A percentile compares a stretch with the other conserved stretches of the same genome.
These are phyloP conservation scores for Aplidium turbinatum DNA, from an alignment of 23 tunicate species.

Conservation along the genomic window DNA sequence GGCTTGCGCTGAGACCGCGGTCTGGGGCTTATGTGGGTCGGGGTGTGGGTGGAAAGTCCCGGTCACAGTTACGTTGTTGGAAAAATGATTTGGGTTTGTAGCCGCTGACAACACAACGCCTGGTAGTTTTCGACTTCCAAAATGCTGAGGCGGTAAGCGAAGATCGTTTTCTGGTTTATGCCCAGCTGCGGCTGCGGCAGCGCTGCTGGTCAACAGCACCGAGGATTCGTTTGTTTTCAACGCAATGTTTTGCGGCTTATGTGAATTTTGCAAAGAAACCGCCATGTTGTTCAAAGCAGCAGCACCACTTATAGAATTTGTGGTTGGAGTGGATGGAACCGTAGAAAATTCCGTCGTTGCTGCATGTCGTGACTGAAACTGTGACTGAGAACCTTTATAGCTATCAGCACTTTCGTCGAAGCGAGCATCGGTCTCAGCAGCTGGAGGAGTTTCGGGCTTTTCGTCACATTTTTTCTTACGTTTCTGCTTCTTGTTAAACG, in stretches of 20 bases:
- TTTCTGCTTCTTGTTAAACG: constrained; percentile 31
- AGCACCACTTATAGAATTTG: neutral
- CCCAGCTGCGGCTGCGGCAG: neutral
- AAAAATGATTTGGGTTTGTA: neutral
- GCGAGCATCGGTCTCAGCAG: neutral
- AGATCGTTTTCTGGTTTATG: constrained; percentile 3
- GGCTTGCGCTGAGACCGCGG: constrained; percentile 83
- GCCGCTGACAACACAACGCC: constrained; percentile 44
- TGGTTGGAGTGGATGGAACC: neutral
- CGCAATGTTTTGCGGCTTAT: neutral
- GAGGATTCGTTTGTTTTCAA: neutral
- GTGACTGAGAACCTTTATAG: neutral
- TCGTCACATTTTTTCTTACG: constrained; percentile 28
- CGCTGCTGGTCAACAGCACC: neutral
- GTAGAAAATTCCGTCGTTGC: neutral
- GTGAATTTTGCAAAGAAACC: neutral
- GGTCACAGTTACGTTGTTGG: constrained; percentile 47
- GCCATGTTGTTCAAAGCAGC: neutral
- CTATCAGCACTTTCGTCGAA: neutral
- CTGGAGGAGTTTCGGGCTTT: neutral
- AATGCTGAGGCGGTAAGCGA: constrained; percentile 20
- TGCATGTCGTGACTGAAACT: neutral
- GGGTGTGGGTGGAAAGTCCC: constrained; percentile 82
- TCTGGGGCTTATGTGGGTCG: constrained; percentile 77
- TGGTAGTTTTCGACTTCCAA: constrained; percentile 31